These are phyloP conservation scores for Riparia riparia DNA, from an alignment of 2,113 vertebrate species.

Conservation along the genomic window DNA sequence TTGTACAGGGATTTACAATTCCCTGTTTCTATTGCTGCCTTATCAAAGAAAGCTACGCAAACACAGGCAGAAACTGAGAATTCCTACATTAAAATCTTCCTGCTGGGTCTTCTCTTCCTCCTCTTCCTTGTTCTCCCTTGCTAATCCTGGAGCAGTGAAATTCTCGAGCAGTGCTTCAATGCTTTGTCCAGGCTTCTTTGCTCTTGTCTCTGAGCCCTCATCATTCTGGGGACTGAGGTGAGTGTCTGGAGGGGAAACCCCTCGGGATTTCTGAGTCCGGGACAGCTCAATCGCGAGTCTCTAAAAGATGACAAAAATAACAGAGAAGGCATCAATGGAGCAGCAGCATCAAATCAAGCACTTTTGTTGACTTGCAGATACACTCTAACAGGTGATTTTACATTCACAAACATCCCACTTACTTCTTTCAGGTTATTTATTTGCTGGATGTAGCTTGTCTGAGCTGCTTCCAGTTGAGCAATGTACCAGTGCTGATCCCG, in stretches of 20 bases:
- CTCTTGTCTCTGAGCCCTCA: conserved; percentile 77
- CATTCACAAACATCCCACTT: background rate
- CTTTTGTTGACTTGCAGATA: background rate
- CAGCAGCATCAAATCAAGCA: background rate
- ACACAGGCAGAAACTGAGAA: background rate
- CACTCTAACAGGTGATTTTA: background rate
- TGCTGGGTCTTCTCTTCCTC: conserved; percentile 90
- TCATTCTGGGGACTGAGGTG: conserved; percentile 86
- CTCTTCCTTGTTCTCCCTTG: conserved; percentile 80
- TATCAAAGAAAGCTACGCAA: background rate
- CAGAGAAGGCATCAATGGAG: background rate
- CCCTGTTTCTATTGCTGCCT: background rate
- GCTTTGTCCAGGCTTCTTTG: conserved; percentile 76
- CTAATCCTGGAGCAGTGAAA: conserved; percentile 48
- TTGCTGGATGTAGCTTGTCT: conserved; percentile 94
- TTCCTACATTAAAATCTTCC: conserved; percentile 91
- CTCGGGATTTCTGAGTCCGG: conserved; percentile 89
- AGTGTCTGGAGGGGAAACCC: conserved; percentile 90
- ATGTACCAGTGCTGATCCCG: conserved; percentile 99
- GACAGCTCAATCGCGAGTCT: conserved; percentile 94
- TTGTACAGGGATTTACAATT: background rate
- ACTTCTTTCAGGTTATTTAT: conserved; percentile 99
- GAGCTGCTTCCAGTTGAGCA: conserved; percentile 93
- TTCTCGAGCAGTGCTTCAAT: conserved; percentile 73
- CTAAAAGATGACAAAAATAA: conserved; percentile 66